These are phyloP conservation scores for Vidua chalybeata DNA, from an alignment of 2,113 vertebrate species.

Conservation along the genomic window DNA sequence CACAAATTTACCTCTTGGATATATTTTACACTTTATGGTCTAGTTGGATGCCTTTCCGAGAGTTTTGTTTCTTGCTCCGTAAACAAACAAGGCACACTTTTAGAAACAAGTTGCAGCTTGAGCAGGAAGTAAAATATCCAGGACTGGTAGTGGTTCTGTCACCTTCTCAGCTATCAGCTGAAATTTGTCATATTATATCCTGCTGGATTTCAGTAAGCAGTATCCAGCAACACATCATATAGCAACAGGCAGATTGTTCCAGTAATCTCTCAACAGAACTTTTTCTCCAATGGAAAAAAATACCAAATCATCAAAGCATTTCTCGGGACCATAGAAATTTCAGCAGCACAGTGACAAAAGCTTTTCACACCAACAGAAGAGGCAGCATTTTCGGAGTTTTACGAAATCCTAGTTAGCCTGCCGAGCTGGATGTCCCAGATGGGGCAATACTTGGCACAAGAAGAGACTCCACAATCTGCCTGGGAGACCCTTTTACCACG, in stretches of 20 bases:
- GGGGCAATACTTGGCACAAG: background rate
- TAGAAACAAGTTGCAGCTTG: constrained; percentile 20
- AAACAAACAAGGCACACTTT: constrained; percentile 18
- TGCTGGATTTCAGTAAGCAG: background rate
- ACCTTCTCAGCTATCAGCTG: constrained; percentile 8
- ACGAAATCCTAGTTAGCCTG: background rate
- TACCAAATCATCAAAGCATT: background rate
- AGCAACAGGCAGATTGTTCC: background rate
- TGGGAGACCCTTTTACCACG: fast-evolving
- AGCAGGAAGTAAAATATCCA: constrained; percentile 16
- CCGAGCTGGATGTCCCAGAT: background rate
- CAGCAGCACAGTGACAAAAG: background rate
- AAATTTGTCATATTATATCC: background rate
- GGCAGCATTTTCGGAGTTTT: background rate
- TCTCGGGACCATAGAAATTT: background rate
- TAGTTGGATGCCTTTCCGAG: background rate
- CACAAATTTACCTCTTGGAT: background rate
- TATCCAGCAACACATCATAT: background rate
- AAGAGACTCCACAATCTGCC: background rate
- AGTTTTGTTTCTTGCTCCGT: background rate
- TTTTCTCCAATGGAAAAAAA: background rate
- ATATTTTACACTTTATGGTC: background rate
- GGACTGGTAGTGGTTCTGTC: background rate
- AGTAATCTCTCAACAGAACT: background rate
- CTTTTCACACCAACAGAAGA: background rate